These are phyloP conservation scores for Drosophila mimetica DNA, from an alignment of 2,888 invertebrate genomes.

Conservation along the genomic window DNA sequence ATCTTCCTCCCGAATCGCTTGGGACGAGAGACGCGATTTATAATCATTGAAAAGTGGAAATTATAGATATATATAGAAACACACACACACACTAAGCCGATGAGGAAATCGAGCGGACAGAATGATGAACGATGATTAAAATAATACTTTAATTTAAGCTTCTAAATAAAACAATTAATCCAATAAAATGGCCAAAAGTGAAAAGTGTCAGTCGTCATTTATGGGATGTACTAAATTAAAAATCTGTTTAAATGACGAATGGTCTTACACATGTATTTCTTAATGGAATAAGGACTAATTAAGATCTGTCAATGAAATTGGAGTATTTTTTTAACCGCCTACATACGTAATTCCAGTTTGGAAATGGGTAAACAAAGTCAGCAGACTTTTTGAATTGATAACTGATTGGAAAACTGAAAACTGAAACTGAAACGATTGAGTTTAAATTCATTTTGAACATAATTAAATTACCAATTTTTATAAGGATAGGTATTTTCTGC, in stretches of 20 bases:
- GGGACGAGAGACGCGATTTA: slow-evolving; percentile 42
- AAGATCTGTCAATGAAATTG: no score
- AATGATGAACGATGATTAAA: slow-evolving; percentile 68
- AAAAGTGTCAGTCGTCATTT: slow-evolving; percentile 32
- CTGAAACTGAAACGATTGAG: no score
- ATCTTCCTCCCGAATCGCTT: slow-evolving; percentile 16
- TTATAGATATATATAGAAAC: slow-evolving; percentile 34
- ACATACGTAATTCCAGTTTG: no score
- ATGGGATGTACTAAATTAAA: neutral
- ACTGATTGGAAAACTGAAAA: neutral
- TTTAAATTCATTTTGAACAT: no score
- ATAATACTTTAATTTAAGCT: slow-evolving; percentile 82
- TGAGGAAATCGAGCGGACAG: slow-evolving; percentile 58
- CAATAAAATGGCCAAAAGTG: slow-evolving; percentile 56
- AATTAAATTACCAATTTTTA: no score
- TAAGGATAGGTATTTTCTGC: no score
- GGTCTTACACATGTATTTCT: slow-evolving; percentile 1
- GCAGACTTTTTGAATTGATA: neutral
- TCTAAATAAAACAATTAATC: slow-evolving; percentile 81
- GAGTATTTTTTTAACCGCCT: no score
- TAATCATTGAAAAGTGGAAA: slow-evolving; percentile 47
- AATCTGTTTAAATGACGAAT: neutral
- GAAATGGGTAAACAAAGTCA: neutral
- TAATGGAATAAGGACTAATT: neutral
- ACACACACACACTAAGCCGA: slow-evolving; percentile 60